Percentiles rank a stretch among this genome's conserved stretches.
Conservation (phyloP, 2,888 invertebrate species). For the Nemapogon koenigi region DNA sequence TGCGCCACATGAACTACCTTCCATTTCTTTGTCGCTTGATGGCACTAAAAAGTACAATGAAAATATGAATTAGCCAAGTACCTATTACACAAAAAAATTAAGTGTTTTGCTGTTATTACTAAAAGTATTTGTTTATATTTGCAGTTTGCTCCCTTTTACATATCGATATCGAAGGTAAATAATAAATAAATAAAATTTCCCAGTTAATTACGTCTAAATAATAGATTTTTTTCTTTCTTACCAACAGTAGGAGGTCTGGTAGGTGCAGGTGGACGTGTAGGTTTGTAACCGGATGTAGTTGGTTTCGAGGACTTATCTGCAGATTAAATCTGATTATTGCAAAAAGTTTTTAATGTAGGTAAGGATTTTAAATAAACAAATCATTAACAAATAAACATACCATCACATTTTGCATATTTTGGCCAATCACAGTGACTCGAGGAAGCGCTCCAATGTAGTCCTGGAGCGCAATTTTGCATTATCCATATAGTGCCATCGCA, state of each 20-base stretch:
- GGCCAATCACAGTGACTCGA: slow-evolving; percentile 84
- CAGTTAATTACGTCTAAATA: too few species aligned
- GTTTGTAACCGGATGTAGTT: slow-evolving; percentile 31
- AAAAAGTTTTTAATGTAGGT: background rate
- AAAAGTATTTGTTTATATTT: too few species aligned
- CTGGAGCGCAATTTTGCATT: slow-evolving; percentile 77
- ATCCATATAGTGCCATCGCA: slow-evolving; percentile 74
- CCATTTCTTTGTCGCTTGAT: slow-evolving; percentile 24
- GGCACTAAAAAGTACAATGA: slow-evolving; percentile 8
- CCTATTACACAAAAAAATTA: too few species aligned
- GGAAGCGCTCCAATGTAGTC: slow-evolving; percentile 80
- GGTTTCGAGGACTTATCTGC: background rate
- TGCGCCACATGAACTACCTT: slow-evolving; percentile 28
- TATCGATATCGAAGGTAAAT: too few species aligned
- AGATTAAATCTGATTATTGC: background rate
- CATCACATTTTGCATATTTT: slow-evolving; percentile 70
- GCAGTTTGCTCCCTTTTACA: too few species aligned
- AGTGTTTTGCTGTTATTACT: too few species aligned
- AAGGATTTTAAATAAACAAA: background rate
- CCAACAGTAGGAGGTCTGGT: slow-evolving; percentile 24
- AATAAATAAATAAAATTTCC: too few species aligned
- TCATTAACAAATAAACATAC: slow-evolving; percentile 19
- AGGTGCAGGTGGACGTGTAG: slow-evolving; percentile 31
- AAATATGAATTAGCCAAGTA: background rate
- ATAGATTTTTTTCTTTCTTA: too few species aligned